Conservation (phyloP, 2,113 vertebrate species). For the Columba janthina region DNA sequence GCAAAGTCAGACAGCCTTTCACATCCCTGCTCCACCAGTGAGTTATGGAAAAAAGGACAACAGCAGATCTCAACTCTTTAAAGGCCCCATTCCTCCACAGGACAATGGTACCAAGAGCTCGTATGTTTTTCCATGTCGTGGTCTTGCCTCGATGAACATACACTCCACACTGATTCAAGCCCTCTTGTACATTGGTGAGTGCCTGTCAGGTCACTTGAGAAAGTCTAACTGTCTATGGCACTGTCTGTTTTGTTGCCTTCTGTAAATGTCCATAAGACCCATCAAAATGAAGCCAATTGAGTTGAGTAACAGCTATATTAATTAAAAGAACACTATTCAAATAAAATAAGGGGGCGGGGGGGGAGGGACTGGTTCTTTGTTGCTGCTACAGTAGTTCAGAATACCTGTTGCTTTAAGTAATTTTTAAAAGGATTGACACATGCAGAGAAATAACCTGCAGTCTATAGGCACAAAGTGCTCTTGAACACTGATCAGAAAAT, state of each 20-base stretch:
- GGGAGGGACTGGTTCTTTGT: neutral
- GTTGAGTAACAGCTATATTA: neutral
- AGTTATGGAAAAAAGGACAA: neutral
- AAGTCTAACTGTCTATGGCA: neutral
- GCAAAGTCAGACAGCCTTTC: neutral
- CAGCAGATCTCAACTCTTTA: neutral
- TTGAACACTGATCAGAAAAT: neutral
- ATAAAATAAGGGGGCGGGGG: neutral
- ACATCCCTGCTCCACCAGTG: neutral
- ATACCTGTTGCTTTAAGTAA: neutral
- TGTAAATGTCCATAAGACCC: neutral
- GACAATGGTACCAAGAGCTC: neutral
- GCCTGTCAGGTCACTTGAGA: neutral
- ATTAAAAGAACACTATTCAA: neutral
- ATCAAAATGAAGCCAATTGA: neutral
- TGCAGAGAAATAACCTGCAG: accelerated
- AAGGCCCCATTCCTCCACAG: neutral
- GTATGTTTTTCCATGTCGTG: neutral
- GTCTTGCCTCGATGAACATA: neutral
- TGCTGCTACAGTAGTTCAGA: neutral
- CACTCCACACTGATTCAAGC: neutral
- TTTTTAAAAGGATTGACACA: neutral
- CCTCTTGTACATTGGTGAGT: neutral
- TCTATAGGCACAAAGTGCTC: neutral
- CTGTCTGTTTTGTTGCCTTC: neutral